These are phyloP conservation scores for Nesoenas mayeri DNA, from an alignment of 2,113 vertebrate species.

Conservation along the genomic window DNA sequence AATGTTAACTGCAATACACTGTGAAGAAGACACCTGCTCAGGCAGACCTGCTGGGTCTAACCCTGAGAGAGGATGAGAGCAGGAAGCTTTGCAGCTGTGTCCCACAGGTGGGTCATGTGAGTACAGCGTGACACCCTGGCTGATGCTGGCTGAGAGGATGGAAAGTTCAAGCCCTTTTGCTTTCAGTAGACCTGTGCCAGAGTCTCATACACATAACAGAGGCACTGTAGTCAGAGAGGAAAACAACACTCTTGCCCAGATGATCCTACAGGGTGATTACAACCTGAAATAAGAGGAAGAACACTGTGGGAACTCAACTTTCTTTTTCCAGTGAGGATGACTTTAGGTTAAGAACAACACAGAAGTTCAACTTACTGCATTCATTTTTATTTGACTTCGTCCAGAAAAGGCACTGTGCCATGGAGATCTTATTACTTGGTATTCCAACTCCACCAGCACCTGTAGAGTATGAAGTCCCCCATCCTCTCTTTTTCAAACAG, in stretches of 20 bases:
- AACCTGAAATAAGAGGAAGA: background rate
- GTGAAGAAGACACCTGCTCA: background rate
- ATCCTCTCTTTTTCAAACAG: background rate
- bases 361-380: background rate
- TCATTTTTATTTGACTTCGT: background rate
- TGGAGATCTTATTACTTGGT: background rate
- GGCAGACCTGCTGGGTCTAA: background rate
- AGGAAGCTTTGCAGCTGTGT: background rate
- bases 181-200: background rate
- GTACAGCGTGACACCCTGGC: background rate
- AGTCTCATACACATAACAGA: background rate
- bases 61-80: background rate
- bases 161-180: background rate
- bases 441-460: background rate
- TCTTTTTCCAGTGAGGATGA: background rate
- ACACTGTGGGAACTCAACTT: background rate
- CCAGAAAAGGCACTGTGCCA: background rate
- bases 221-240: background rate
- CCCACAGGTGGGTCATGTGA: background rate
- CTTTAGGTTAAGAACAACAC: background rate
- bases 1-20: background rate
- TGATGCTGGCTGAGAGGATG: background rate
- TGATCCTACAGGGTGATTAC: background rate
- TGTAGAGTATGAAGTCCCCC: rapidly evolving
- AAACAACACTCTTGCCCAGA: background rate